These are phyloP conservation scores for Heliothis peltigera DNA, from an alignment of 2,888 invertebrate species.

Conservation along the genomic window DNA sequence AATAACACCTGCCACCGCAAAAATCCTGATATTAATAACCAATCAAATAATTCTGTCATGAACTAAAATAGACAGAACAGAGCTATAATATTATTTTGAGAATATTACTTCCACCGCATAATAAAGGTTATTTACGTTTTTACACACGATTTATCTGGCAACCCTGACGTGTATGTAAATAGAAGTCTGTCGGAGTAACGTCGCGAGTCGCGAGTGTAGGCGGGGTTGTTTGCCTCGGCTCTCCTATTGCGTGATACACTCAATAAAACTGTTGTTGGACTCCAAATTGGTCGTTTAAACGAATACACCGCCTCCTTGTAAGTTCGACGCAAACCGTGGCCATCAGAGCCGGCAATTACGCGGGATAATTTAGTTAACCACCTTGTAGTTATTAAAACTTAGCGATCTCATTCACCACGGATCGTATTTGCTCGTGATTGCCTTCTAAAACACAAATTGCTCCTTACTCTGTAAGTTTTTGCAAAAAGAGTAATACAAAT, in stretches of 20 bases:
- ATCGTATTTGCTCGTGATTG: constrained; percentile 25
- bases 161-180: constrained; percentile 72
- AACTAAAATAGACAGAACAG: constrained; percentile 38
- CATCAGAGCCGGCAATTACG: constrained; percentile 56
- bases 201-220: constrained; percentile 75
- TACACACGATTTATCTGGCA: constrained; percentile 47
- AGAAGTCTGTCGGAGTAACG: constrained; percentile 69
- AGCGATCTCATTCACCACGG: constrained; percentile 28
- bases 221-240: constrained; percentile 86
- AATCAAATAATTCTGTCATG: constrained; percentile 28
- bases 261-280: constrained; percentile 83
- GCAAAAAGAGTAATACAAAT: constrained; percentile 13
- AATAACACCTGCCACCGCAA: neutral
- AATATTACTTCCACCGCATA: constrained; percentile 40
- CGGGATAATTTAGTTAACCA: constrained; percentile 55
- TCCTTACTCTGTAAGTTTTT: constrained; percentile 26
- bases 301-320: constrained; percentile 69
- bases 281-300: constrained; percentile 78
- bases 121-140: constrained; percentile 44
- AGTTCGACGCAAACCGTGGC: constrained; percentile 55
- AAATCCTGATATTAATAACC: constrained; percentile 2
- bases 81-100: constrained; percentile 38
- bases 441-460: constrained; percentile 25
- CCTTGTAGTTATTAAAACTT: constrained; percentile 52
- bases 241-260: constrained; percentile 84